These are phyloP conservation scores for Zaprionus capensis DNA, from an alignment of 1,140 invertebrate species.

Conservation along the genomic window DNA sequence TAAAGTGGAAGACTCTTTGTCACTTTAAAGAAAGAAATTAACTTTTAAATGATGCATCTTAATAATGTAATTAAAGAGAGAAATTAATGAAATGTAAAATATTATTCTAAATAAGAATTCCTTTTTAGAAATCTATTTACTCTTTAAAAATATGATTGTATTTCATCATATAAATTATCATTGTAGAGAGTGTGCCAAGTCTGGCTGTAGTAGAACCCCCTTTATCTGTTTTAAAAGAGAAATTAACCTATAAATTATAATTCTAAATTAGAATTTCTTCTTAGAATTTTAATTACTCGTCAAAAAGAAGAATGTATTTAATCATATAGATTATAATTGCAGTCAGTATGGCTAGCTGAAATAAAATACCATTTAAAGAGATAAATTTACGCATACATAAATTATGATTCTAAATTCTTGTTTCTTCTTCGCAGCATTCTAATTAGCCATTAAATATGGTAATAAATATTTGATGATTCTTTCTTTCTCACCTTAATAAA, in stretches of 20 bases:
- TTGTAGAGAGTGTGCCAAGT: too few relatives aligned
- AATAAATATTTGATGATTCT: background rate
- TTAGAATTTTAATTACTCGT: too few relatives aligned
- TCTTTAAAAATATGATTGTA: too few relatives aligned
- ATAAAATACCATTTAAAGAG: background rate
- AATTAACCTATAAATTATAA: too few relatives aligned
- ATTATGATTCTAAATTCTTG: background rate
- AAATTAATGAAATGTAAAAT: too few relatives aligned
- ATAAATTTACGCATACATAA: background rate
- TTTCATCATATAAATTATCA: too few relatives aligned
- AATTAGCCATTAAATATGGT: background rate
- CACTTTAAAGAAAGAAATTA: background rate
- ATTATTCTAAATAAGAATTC: too few relatives aligned
- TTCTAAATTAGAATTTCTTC: too few relatives aligned
- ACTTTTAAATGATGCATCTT: background rate
- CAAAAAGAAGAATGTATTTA: background rate
- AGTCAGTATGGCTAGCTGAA: background rate
- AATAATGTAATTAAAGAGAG: too few relatives aligned
- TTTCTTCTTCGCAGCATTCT: background rate
- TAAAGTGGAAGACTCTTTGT: background rate
- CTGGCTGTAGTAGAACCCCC: too few relatives aligned
- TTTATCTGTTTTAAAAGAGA: too few relatives aligned
- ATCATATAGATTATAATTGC: conserved; percentile 4
- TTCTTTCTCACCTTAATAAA: background rate
- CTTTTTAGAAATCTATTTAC: too few relatives aligned